These are phyloP conservation scores for Eubasilissa regina DNA, from an alignment of 1,140 invertebrate species.

Conservation along the genomic window DNA sequence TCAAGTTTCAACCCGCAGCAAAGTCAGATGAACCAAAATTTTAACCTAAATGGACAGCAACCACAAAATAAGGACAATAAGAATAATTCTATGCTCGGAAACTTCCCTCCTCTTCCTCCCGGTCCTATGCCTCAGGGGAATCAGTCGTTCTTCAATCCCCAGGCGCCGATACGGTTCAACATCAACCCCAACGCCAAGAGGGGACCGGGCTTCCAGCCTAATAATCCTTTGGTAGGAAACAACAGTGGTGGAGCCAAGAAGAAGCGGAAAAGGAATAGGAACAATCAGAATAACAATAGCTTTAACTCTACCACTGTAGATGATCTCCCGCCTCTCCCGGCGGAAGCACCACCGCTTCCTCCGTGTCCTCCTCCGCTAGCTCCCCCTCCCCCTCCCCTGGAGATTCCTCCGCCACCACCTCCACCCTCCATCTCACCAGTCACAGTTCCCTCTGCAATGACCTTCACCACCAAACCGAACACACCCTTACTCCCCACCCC, in stretches of 20 bases:
- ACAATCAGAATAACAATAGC: conserved; percentile 73
- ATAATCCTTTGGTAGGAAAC: conserved; percentile 69
- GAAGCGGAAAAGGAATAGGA: conserved; percentile 83
- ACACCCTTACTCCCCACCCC: conserved; percentile 60
- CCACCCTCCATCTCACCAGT: conserved; percentile 64
- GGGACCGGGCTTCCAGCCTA: conserved; percentile 61
- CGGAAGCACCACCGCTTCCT: conserved; percentile 72
- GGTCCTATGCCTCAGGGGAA: conserved; percentile 66
- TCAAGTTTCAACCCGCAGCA: conserved; percentile 59
- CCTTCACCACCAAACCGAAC: conserved; percentile 61
- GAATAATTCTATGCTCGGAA: conserved; percentile 62
- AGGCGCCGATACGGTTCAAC: conserved; percentile 75
- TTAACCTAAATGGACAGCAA: not conserved
- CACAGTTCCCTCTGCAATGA: conserved; percentile 49
- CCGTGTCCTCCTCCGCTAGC: conserved; percentile 71
- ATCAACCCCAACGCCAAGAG: conserved; percentile 71
- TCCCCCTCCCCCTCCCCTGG: conserved; percentile 68
- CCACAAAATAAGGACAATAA: conserved; percentile 59
- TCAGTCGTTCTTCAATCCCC: conserved; percentile 66
- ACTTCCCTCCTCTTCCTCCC: conserved; percentile 67
- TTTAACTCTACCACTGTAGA: conserved; percentile 63
- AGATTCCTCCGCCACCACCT: conserved; percentile 70
- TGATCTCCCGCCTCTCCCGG: conserved; percentile 75
- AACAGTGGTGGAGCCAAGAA: conserved; percentile 79
- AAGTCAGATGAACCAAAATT: conserved; percentile 33